phyloP scores from a whole-genome alignment of 2,797 vertebrate genomes.

The Pygocentrus nattereri region DNA sequence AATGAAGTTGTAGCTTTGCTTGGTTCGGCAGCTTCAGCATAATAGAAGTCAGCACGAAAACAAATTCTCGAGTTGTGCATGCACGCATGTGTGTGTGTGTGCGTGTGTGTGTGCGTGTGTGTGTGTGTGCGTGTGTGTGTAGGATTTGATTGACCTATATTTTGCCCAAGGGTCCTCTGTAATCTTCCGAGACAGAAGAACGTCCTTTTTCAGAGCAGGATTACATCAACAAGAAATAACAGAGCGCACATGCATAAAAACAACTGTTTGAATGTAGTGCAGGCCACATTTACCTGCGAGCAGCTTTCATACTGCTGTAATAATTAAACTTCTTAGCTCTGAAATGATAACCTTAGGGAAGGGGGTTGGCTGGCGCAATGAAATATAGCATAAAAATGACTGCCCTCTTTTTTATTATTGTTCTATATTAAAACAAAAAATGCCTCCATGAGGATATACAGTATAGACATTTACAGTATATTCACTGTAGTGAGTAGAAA shows the following conservation, averaged over 20 bases:
- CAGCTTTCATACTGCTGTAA: constrained; percentile 17
- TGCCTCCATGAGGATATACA: too few relatives aligned
- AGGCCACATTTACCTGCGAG: constrained; percentile 35
- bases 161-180: constrained; percentile 18
- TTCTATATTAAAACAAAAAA: too few relatives aligned
- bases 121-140: neutral
- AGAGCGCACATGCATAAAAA: neutral
- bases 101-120: constrained; percentile 14
- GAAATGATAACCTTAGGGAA: too few relatives aligned
- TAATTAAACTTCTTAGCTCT: too few relatives aligned
- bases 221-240: neutral
- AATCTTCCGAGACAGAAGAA: constrained; percentile 39
- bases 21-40: neutral
- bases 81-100: neutral
- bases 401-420: too few relatives aligned
- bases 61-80: neutral
- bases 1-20: constrained; percentile 14
- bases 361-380: too few relatives aligned
- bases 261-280: neutral
- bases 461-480: too few relatives aligned
- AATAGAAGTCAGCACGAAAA: neutral
- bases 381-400: too few relatives aligned
- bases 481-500: too few relatives aligned
- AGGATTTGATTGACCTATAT: constrained; percentile 14
- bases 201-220: constrained; percentile 22